Base-by-base conservation (phyloP, 2,113 vertebrate species). In the Leptocoma aspasia region DNA sequence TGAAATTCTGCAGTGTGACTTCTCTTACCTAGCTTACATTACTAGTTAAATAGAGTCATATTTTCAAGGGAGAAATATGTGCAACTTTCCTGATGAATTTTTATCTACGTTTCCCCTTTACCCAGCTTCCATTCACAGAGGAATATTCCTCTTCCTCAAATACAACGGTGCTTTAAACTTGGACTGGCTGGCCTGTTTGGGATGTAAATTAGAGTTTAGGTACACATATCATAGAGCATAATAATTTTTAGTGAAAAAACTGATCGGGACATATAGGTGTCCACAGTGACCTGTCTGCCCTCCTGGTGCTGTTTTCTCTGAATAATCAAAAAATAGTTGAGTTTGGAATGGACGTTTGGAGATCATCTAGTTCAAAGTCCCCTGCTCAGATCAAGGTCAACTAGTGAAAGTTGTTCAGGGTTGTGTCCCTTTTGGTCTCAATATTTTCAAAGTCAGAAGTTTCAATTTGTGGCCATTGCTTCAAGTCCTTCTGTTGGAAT, bases 221-320 rank as follows among this genome's bases (percentile, higher is more conserved):
- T 64, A 28, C 30, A 45, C 12, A 53, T 83, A 86, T 83, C 3
- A 9, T 13, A 26, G n/a, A 61, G 20, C 27, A 19, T 56, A 56
- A 37, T 52, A 26, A 63, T 45, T 86, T 66, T 73, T 26, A 71
- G 30, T 37, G 56, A 85, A 75, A 72, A 65, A 89, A 56, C 3
- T n/a, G 28, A 17, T 27, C 0, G 5, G 41, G 44, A 35, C 4
- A 7, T 61, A 42, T 21, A 20, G 2, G 1, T 64, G 11, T 39
- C 31, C 5, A 26, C 14, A 59, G 37, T 73, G 18, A 26, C 49
- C 15, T 1, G 1, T 7, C 18, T 69, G n/a, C 35, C 19, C 61
- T 5, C 7, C 59, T 90, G 24, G 7, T 7, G 4, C 12, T 28
- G 5, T 88, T 82, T 92, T 31, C 39, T 26, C 17, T 54, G 44